Percentiles rank a stretch among this genome's conserved stretches.
phyloP scores from a whole-genome alignment of 2,888 invertebrate genomes.

The Cheilosia vulpina region DNA sequence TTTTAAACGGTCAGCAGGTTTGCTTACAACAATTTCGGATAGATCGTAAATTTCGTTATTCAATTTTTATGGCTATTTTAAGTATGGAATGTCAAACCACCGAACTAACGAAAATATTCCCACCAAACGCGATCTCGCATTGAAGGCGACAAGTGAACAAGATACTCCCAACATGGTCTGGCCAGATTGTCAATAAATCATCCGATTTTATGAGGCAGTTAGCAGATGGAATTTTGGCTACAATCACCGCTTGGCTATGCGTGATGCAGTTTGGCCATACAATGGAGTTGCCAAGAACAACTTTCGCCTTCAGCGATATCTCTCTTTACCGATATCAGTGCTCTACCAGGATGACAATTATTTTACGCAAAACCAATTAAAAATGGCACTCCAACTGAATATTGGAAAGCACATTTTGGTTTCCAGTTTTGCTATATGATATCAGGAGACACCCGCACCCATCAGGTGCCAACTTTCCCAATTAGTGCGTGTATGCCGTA shows the following conservation, averaged over 20 bases:
- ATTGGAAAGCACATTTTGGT: not conserved
- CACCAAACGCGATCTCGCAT: conserved; percentile 27
- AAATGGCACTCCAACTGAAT: not conserved
- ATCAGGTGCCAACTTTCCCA: conserved; percentile 29
- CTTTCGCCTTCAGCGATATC: conserved; percentile 17
- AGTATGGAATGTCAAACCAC: conserved; percentile 7
- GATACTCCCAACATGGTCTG: conserved; percentile 31
- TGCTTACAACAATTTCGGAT: conserved; percentile 22
- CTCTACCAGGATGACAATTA: not conserved
- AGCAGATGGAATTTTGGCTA: conserved; percentile 26
- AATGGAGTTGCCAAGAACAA: conserved; percentile 8
- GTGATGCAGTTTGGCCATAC: conserved; percentile 15
- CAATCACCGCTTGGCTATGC: conserved; percentile 6
- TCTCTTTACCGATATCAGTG: not conserved
- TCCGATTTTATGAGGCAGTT: conserved; percentile 37
- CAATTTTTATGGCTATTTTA: conserved; percentile 1
- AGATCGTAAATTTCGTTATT: conserved; percentile 37
- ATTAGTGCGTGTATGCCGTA: not conserved
- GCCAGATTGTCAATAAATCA: conserved; percentile 32
- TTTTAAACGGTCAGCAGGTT: conserved; percentile 20
- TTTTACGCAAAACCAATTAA: conserved; percentile 34
- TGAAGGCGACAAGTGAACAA: conserved; percentile 33
- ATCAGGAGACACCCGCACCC: conserved; percentile 16
- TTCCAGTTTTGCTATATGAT: conserved; percentile 17
- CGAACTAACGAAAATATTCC: conserved; percentile 10